These are phyloP conservation scores for Halictus ligatus DNA, from an alignment of 2,888 invertebrate genomes.

Conservation along the genomic window DNA sequence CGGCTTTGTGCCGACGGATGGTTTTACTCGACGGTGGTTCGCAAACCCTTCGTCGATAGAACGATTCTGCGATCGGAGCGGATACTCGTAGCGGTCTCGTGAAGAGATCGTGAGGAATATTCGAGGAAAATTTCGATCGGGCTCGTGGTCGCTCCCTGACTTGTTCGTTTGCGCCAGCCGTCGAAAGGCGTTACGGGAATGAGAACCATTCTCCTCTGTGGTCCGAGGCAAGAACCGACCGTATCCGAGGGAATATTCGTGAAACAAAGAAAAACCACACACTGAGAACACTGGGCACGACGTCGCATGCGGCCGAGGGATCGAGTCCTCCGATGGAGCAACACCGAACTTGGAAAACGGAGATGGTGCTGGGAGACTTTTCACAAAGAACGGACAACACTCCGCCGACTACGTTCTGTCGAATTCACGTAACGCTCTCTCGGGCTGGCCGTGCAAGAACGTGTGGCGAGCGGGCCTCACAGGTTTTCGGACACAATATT, in stretches of 20 bases:
- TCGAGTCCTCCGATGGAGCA: slow-evolving; percentile 5
- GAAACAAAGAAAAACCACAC: slow-evolving; percentile 24
- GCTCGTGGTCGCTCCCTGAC: neutral
- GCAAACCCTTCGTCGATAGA: neutral
- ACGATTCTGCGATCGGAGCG: neutral
- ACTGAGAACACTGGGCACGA: slow-evolving; percentile 45
- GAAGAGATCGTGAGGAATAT: neutral
- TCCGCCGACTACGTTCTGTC: slow-evolving; percentile 26
- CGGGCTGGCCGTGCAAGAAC: slow-evolving; percentile 39
- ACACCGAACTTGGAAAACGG: slow-evolving; percentile 32
- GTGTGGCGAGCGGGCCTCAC: slow-evolving; percentile 4
- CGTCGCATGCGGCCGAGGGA: slow-evolving; percentile 14
- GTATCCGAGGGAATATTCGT: slow-evolving; percentile 15
- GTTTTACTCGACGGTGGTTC: neutral
- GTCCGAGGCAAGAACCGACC: slow-evolving; percentile 16
- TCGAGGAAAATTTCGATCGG: slow-evolving; percentile 8
- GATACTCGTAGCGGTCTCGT: neutral
- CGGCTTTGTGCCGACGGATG: slow-evolving; percentile 19
- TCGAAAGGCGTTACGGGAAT: slow-evolving; percentile 43
- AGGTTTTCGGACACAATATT: slow-evolving; percentile 38
- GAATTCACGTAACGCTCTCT: slow-evolving; percentile 59
- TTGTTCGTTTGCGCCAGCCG: slow-evolving; percentile 32
- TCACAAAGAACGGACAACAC: slow-evolving; percentile 47
- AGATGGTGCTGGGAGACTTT: slow-evolving; percentile 11
- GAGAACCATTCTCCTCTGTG: slow-evolving; percentile 22